A percentile compares a stretch with the other conserved stretches of the same genome.
These are phyloP conservation scores for Gorsachius goisagi DNA, from an alignment of 2,113 vertebrate species.

Conservation along the genomic window DNA sequence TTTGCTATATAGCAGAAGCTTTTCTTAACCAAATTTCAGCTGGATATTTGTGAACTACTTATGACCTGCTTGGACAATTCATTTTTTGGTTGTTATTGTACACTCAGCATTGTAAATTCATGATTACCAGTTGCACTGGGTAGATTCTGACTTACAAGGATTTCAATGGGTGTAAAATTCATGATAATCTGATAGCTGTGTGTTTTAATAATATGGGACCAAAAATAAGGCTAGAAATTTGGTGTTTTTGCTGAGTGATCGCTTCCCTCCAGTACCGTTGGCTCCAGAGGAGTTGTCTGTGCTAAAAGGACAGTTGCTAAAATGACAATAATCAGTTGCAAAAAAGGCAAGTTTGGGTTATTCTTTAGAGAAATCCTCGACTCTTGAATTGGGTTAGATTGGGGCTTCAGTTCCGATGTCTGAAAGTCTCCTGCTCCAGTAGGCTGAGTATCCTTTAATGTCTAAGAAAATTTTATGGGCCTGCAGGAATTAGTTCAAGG, in stretches of 20 bases:
- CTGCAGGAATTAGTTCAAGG: not conserved
- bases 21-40: not conserved
- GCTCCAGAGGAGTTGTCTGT: not conserved
- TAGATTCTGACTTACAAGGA: not conserved
- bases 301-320: not conserved
- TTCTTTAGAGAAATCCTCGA: not conserved
- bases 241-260: not conserved
- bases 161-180: not conserved
- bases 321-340: not conserved
- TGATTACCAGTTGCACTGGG: not conserved
- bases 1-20: not conserved
- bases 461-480: not conserved
- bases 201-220: not conserved
- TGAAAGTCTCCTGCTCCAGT: not conserved
- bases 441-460: not conserved
- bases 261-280: not conserved
- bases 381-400: not conserved
- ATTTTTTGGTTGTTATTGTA: not conserved
- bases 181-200: not conserved
- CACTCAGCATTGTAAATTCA: not conserved
- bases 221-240: not conserved
- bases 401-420: not conserved
- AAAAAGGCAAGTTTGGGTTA: not conserved
- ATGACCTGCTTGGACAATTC: not conserved
- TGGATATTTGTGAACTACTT: not conserved